Percentiles rank a stretch among this genome's conserved stretches.
These are phyloP conservation scores for Rhodophaea formosa DNA, from an alignment of 2,888 invertebrate genomes.

Conservation along the genomic window DNA sequence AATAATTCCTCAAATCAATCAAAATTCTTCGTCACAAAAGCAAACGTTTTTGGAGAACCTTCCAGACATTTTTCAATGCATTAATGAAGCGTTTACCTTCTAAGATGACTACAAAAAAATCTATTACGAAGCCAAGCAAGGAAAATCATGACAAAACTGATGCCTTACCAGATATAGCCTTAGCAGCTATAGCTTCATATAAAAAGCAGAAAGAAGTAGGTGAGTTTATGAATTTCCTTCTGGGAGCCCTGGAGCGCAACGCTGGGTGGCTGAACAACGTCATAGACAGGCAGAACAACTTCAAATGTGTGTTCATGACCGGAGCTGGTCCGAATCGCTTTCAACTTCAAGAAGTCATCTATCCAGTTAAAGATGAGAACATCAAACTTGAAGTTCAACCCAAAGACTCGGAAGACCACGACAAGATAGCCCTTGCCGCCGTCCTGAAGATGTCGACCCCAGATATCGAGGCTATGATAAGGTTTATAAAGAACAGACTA, in stretches of 20 bases:
- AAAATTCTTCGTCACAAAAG: slow-evolving; percentile 57
- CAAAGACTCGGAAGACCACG: slow-evolving; percentile 65
- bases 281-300: slow-evolving; percentile 56
- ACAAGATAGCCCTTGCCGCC: slow-evolving; percentile 68
- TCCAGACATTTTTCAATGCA: slow-evolving; percentile 47
- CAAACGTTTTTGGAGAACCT: slow-evolving; percentile 42
- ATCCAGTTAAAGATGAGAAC: slow-evolving; percentile 53
- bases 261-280: slow-evolving; percentile 62
- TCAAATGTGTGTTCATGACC: slow-evolving; percentile 62
- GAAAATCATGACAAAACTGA: slow-evolving; percentile 44
- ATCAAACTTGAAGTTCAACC: slow-evolving; percentile 66
- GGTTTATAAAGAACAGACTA: slow-evolving; percentile 57
- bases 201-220: slow-evolving; percentile 64
- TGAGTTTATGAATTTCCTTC: slow-evolving; percentile 63
- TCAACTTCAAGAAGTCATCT: slow-evolving; percentile 65
- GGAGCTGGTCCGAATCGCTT: slow-evolving; percentile 72
- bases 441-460: slow-evolving; percentile 52
- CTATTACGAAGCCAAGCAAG: slow-evolving; percentile 38
- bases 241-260: slow-evolving; percentile 60
- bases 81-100: slow-evolving; percentile 36
- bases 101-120: slow-evolving; percentile 45
- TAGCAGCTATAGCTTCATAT: slow-evolving; percentile 65
- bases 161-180: slow-evolving; percentile 54
- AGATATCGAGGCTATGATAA: slow-evolving; percentile 57
- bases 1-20: slow-evolving; percentile 32